These are phyloP conservation scores for Chrysopa pallens DNA, from an alignment of 1,140 invertebrate genomes.

Conservation along the genomic window DNA sequence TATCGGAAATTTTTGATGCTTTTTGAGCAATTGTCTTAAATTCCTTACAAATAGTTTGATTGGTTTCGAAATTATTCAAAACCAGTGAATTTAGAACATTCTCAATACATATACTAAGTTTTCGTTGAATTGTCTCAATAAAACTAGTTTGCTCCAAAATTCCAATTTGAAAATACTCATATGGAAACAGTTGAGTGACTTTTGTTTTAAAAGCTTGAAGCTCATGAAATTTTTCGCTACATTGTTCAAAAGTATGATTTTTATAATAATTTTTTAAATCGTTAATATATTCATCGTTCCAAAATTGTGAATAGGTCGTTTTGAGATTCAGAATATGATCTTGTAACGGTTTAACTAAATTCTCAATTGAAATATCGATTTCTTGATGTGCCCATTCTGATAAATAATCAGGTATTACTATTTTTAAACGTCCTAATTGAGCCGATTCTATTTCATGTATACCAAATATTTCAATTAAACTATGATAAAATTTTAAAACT, in stretches of 20 bases:
- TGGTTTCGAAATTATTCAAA: slow-evolving; percentile 28
- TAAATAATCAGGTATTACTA: too few species aligned
- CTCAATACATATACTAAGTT: slow-evolving; percentile 23
- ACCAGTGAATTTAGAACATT: slow-evolving; percentile 30
- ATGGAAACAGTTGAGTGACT: slow-evolving; percentile 34
- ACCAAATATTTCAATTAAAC: too few species aligned
- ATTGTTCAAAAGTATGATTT: slow-evolving; percentile 27
- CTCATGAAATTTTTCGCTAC: slow-evolving; percentile 34
- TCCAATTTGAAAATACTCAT: slow-evolving; percentile 40
- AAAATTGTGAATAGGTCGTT: slow-evolving; percentile 21
- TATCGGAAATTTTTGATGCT: slow-evolving; percentile 40
- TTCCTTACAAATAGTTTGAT: slow-evolving; percentile 38
- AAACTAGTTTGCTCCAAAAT: slow-evolving; percentile 28
- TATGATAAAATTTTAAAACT: too few species aligned
- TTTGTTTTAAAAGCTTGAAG: slow-evolving; percentile 36
- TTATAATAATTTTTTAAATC: slow-evolving; percentile 16
- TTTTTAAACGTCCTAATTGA: too few species aligned
- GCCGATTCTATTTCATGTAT: too few species aligned
- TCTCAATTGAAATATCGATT: too few species aligned
- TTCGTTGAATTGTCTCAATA: slow-evolving; percentile 23
- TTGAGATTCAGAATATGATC: slow-evolving; percentile 10
- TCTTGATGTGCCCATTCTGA: too few species aligned
- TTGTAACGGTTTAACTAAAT: slow-evolving; percentile 3
- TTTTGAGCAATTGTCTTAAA: slow-evolving; percentile 39
- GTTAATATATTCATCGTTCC: slow-evolving; percentile 15